These are phyloP conservation scores for Drosophila sproati DNA, from an alignment of 1,140 invertebrate genomes.

Conservation along the genomic window DNA sequence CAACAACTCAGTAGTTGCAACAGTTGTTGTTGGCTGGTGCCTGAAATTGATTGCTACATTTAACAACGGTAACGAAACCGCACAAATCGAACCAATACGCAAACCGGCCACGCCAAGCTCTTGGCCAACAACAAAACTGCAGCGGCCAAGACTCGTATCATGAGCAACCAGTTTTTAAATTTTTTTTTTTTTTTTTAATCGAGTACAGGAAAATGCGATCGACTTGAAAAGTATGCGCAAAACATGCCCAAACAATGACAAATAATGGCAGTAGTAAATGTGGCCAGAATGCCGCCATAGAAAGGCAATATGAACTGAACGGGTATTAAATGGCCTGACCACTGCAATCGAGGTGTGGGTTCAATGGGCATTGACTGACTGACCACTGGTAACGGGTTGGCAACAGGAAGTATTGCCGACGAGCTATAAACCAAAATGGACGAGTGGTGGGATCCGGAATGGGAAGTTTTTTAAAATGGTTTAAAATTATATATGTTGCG, in stretches of 20 bases:
- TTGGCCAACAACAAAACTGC: slow-evolving; percentile 21
- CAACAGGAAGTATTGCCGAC: not conserved
- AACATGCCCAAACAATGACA: slow-evolving; percentile 28
- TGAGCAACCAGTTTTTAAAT: slow-evolving; percentile 58
- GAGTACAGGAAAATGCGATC: slow-evolving; percentile 58
- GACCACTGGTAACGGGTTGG: slow-evolving; percentile 4
- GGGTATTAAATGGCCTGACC: not conserved
- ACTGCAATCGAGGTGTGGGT: slow-evolving; percentile 44
- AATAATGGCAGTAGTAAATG: slow-evolving; percentile 54
- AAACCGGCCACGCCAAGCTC: slow-evolving; percentile 55
- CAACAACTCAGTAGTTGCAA: slow-evolving; percentile 33
- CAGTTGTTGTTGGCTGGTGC: slow-evolving; percentile 45
- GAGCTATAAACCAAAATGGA: slow-evolving; percentile 7
- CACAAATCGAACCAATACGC: slow-evolving; percentile 16
- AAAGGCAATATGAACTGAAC: not conserved
- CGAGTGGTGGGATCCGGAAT: not conserved
- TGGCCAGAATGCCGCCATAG: slow-evolving; percentile 36
- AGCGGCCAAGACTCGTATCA: slow-evolving; percentile 9
- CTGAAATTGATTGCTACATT: slow-evolving; percentile 73
- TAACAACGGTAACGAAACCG: slow-evolving; percentile 68
- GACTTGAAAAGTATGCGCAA: slow-evolving; percentile 61
- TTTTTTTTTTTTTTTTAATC: slow-evolving; percentile 5
- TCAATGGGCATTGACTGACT: slow-evolving; percentile 46
- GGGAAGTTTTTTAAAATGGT: not conserved
- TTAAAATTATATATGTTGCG: too few species aligned